Evolutionary conservation across 2,113 vertebrate genomes (phyloP), one percentile per base, ranked within the genome.

Genomic region (Otis tarda): DNA sequence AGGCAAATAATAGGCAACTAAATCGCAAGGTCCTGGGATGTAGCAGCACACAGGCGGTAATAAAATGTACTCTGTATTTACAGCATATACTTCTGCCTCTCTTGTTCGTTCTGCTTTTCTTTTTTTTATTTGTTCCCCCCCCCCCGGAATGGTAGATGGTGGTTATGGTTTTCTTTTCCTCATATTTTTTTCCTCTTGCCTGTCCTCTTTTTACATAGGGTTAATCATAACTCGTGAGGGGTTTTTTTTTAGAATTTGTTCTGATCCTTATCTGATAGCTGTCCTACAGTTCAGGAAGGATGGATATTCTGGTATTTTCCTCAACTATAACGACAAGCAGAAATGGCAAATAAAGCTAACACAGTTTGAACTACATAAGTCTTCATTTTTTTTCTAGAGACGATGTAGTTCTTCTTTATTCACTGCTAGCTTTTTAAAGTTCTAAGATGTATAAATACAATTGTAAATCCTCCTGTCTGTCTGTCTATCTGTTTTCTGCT

Each of bases 1-100:
- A 98, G 96, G 96, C 97, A 97, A 98, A 97, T 98, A 97, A 97
- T 96, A 94, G 97, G 94, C 95, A 97, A 97, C 95, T 97, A 95
- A 96, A 98, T 97, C 96, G 94, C 93, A 84, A 96, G 96, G 92
- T 96, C 89, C 96, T 95, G 53, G 86, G 87, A 92, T 95, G 82
- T 89, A 95, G 87, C 83, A 93, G 92, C 96, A 77, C 76, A 94
- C 49, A 89, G 87, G 78, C 9, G 14, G 43, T 79, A 81, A 80
- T 95, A 93, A 94, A 97, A 97, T 94, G 90, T 94, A 64, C 94
- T 59, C 77, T 95, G 20, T 96, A 95, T 96, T 91, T 95, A 79
- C 52, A 88, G 86, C 78, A 13, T 43, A 39, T 20, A 14, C 83
- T 83, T 93, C 52, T 67, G 60, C 63, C 50, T 93, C 52, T 67